A percentile compares a stretch with the other conserved stretches of the same genome.
Conservation (phyloP, 2,113 vertebrate genomes). For the rat (Rattus norvegicus) region DNA sequence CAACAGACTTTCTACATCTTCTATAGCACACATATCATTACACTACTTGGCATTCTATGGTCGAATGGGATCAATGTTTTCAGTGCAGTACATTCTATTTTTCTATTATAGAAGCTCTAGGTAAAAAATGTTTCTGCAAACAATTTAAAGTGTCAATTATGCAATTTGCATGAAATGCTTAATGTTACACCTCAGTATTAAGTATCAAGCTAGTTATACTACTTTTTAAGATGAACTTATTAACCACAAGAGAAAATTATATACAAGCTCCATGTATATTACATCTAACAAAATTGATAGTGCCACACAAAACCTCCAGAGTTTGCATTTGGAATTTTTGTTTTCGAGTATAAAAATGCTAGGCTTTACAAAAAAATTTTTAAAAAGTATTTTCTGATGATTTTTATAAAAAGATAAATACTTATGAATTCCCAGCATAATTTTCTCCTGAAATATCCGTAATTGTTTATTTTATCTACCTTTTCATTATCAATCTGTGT, state of each 20-base stretch:
- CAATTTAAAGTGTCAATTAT: slow-evolving; percentile 69
- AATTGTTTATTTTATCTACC: background rate
- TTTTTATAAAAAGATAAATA: background rate
- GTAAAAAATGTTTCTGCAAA: slow-evolving; percentile 72
- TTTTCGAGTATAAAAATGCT: slow-evolving; percentile 31
- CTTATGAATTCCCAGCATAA: background rate
- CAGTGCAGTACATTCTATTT: slow-evolving; percentile 50
- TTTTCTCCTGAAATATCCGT: background rate
- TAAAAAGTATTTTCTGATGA: background rate
- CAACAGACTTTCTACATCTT: slow-evolving; percentile 63
- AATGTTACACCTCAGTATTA: slow-evolving; percentile 55
- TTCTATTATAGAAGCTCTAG: slow-evolving; percentile 50
- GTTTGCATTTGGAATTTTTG: slow-evolving; percentile 48
- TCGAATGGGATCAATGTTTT: slow-evolving; percentile 73
- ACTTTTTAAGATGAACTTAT: slow-evolving; percentile 47
- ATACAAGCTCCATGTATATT: background rate
- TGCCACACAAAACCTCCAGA: background rate
- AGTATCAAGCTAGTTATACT: slow-evolving; percentile 29
- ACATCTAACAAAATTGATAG: background rate
- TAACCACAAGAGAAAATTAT: slow-evolving; percentile 48
- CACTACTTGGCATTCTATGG: slow-evolving; percentile 64
- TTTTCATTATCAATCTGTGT: background rate
- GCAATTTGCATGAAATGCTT: slow-evolving; percentile 71
- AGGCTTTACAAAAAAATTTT: background rate
- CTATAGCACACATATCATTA: slow-evolving; percentile 56